phyloP scores from a whole-genome alignment of 2,888 invertebrate genomes.

The Agrilus biguttatus region DNA sequence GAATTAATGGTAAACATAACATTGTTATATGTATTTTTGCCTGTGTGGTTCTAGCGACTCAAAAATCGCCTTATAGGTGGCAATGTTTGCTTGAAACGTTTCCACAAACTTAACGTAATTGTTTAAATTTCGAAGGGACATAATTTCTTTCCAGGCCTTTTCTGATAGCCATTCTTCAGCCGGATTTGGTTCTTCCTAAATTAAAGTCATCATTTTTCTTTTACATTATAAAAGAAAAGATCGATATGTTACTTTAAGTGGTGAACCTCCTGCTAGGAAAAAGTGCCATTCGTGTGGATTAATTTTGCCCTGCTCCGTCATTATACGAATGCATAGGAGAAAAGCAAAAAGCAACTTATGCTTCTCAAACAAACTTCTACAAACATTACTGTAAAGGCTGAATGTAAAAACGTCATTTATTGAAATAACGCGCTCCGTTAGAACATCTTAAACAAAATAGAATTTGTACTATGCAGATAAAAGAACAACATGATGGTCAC shows the following conservation, averaged over 20 bases:
- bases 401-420: constrained; percentile 72
- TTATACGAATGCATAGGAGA: constrained; percentile 52
- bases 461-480: neutral
- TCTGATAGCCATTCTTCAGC: constrained; percentile 65
- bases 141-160: constrained; percentile 69
- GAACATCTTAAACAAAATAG: constrained; percentile 38
- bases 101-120: constrained; percentile 46
- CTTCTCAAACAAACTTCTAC: constrained; percentile 77
- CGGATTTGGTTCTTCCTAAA: constrained; percentile 49
- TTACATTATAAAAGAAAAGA: neutral
- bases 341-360: constrained; percentile 81
- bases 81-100: constrained; percentile 39
- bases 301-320: constrained; percentile 45
- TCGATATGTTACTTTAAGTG: constrained; percentile 32
- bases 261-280: constrained; percentile 58
- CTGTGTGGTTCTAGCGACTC: constrained; percentile 54
- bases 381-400: constrained; percentile 72
- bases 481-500: neutral
- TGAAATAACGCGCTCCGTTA: constrained; percentile 58
- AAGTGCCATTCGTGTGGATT: constrained; percentile 56
- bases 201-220: neutral
- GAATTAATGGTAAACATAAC: neutral
- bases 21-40: constrained; percentile 18
- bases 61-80: constrained; percentile 46
- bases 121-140: constrained; percentile 51